Conservation (phyloP, 2,113 vertebrate species). For the Nycticorax nycticorax region DNA sequence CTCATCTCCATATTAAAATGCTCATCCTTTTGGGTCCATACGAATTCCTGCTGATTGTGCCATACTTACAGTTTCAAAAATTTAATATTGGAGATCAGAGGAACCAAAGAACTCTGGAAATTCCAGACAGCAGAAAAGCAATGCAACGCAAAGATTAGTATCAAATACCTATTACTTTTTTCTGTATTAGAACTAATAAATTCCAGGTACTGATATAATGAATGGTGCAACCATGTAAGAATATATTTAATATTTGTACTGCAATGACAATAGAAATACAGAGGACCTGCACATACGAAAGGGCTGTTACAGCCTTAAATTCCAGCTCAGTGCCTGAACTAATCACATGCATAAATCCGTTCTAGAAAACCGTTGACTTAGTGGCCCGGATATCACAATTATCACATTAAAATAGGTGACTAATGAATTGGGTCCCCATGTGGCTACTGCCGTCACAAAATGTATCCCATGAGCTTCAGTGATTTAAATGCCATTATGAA, state of each 20-base stretch:
- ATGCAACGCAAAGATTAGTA: neutral
- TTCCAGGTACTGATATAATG: neutral
- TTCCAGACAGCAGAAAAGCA: neutral
- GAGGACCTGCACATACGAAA: neutral
- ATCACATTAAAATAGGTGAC: neutral
- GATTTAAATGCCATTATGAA: neutral
- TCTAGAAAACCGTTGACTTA: neutral
- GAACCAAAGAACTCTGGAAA: neutral
- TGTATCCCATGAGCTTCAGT: neutral
- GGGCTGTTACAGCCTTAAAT: neutral
- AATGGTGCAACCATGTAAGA: neutral
- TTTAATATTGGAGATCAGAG: neutral
- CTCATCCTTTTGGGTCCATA: neutral
- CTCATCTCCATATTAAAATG: neutral
- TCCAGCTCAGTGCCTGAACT: neutral
- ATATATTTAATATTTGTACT: neutral
- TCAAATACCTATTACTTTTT: neutral
- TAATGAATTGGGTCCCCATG: neutral
- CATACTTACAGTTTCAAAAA: neutral
- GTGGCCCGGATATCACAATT: neutral
- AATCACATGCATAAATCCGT: neutral
- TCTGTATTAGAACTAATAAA: neutral
- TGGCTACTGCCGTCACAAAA: neutral
- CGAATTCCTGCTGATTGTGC: neutral
- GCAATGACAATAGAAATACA: neutral